phyloP scores from a whole-genome alignment of 2,797 vertebrate species.

The Selene dorsalis region DNA sequence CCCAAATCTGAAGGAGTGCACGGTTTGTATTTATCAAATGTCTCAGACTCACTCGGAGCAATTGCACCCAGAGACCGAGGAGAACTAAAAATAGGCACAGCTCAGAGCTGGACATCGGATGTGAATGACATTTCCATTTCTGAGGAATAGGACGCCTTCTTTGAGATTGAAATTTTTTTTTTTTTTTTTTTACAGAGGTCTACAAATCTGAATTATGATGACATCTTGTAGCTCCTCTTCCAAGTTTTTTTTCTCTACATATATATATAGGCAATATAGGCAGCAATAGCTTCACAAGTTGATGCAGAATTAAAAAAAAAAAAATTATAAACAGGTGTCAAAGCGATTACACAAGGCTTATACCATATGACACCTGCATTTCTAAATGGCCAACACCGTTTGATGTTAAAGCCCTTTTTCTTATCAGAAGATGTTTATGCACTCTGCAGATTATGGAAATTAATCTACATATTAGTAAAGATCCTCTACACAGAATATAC shows the following conservation, averaged over 20 bases:
- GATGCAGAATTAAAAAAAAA: constrained; percentile 7
- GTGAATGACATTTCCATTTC: constrained; percentile 75
- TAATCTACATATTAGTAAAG: constrained; percentile 35
- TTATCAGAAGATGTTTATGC: constrained; percentile 2
- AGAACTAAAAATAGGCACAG: constrained; percentile 69
- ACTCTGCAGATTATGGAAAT: constrained; percentile 29
- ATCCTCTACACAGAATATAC: no score
- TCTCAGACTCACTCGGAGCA: constrained; percentile 59
- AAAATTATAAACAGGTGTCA: not conserved
- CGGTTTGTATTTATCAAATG: constrained; percentile 64
- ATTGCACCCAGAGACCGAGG: constrained; percentile 57
- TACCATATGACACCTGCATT: constrained; percentile 20
- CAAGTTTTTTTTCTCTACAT: constrained; percentile 17
- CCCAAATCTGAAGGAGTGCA: constrained; percentile 29
- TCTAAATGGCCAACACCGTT: not conserved
- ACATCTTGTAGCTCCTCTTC: constrained; percentile 30
- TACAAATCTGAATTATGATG: constrained; percentile 54
- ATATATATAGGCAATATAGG: no score
- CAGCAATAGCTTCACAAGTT: not conserved
- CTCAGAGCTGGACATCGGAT: constrained; percentile 65
- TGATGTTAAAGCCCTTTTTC: constrained; percentile 16
- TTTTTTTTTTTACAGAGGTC: constrained; percentile 16
- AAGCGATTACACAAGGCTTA: not conserved
- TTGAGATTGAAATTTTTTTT: constrained; percentile 52
- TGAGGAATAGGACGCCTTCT: constrained; percentile 52